Evolutionary conservation across 2,888 invertebrate genomes (phyloP), one percentile per base, ranked within the genome.

Genomic region (Oithona nana): DNA sequence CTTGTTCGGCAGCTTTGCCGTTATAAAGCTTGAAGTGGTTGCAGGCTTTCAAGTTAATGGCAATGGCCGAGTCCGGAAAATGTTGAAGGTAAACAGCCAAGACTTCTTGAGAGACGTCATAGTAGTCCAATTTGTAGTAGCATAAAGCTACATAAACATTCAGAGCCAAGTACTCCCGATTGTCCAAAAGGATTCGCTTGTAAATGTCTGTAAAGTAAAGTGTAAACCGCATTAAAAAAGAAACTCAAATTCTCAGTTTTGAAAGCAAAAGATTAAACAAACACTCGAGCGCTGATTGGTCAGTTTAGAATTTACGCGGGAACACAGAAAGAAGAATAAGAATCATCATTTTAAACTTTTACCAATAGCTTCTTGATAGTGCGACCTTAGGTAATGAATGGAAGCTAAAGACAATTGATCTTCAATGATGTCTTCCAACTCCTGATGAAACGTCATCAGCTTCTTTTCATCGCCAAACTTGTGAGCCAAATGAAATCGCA

Each of bases 351-450:
- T n/a, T n/a, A n/a, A n/a, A n/a, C n/a, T n/a, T n/a, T n/a, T n/a
- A n/a, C n/a, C n/a, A 65, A 97, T 94, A 55, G 98, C 95, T 73
- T 98, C 97, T 72, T 95, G 94, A 72, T 95, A 98, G 74, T 98
- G 97, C 4, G 88, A 87, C 62, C 95, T 79, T 63, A 97, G 77
- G 71, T 93, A 98, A 72, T 98, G 95, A 67, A 98, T 87, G 0
- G 95, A 89, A 1, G 97, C 97, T 62, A 97, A 74, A 68, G 92
- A 89, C 49, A 98, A 78, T 73, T 95, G 94, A 76, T 98, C 95
- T 73, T 95, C 93, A 1, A 92, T 80, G 6, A 86, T 81, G 70
- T 92, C 90, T 63, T 87, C 83, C 48, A 97, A 76, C 48, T 83
- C 81, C 64, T 88, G 83, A 73, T 93, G 89, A 64, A 86, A 81